phyloP scores from a whole-genome alignment of 2,797 vertebrate genomes.

The Sylvia borin region DNA sequence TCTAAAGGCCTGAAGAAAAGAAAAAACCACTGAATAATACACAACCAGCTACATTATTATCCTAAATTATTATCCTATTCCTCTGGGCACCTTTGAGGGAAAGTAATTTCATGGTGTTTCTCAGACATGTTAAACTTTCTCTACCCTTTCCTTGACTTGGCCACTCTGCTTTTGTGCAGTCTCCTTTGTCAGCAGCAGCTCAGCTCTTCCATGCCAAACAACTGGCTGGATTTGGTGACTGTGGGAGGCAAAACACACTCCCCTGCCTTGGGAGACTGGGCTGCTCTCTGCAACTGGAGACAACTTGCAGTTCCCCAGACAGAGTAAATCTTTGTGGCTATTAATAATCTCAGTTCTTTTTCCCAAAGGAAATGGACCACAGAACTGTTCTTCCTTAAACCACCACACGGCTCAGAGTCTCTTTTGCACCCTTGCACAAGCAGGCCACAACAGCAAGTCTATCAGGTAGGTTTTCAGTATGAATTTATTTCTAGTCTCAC shows the following conservation, averaged over 20 bases:
- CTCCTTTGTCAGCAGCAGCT: background rate
- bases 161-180: background rate
- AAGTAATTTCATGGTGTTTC: background rate
- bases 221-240: background rate
- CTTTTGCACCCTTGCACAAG: background rate
- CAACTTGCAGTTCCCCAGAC: background rate
- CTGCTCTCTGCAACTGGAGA: background rate
- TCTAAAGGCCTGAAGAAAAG: too few relatives aligned
- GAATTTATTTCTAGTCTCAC: background rate
- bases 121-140: background rate
- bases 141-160: background rate
- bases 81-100: background rate
- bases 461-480: background rate
- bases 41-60: background rate
- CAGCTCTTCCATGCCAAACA: background rate
- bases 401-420: background rate
- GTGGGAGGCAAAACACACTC: background rate
- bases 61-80: background rate
- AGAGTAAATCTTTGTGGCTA: background rate
- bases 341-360: background rate
- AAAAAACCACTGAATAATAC: background rate
- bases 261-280: background rate
- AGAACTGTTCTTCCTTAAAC: background rate
- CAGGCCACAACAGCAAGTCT: background rate
- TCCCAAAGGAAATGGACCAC: background rate